Conservation (phyloP, 2,888 invertebrate genomes). For the Chydorus sphaericus region DNA sequence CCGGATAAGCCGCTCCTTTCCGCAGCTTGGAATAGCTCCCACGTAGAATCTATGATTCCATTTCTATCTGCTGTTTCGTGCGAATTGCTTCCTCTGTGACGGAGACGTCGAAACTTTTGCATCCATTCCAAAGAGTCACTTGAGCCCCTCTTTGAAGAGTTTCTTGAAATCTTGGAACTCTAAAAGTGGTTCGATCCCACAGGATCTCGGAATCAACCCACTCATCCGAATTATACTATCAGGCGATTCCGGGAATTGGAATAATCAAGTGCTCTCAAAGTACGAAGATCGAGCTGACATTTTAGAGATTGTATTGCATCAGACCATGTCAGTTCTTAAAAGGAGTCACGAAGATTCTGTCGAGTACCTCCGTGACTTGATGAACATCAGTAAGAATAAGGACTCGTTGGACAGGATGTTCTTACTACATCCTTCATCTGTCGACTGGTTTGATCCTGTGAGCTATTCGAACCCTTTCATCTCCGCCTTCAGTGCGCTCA, state of each 20-base stretch:
- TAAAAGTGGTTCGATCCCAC: no score
- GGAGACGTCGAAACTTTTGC: not conserved
- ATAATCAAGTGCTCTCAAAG: no score
- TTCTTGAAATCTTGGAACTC: not conserved
- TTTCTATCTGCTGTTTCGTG: not conserved
- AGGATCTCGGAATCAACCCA: no score
- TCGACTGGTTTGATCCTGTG: not conserved
- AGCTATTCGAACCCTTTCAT: not conserved
- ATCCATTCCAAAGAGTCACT: not conserved
- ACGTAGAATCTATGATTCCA: not conserved
- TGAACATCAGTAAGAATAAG: no score
- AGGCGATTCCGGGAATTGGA: no score
- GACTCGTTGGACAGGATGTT: no score
- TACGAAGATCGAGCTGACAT: not conserved
- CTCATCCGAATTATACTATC: no score
- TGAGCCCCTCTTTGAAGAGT: not conserved
- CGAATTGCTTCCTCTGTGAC: not conserved
- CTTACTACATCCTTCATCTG: not conserved
- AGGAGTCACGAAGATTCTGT: no score
- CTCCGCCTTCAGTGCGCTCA: not conserved
- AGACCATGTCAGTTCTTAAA: no score
- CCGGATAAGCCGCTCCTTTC: not conserved
- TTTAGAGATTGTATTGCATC: not conserved
- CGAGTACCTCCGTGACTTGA: no score
- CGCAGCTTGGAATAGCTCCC: not conserved